Evolutionary conservation across 2,113 vertebrate species (phyloP), one percentile per base, ranked within the genome.

Genomic region (Hoplias malabaricus): DNA sequence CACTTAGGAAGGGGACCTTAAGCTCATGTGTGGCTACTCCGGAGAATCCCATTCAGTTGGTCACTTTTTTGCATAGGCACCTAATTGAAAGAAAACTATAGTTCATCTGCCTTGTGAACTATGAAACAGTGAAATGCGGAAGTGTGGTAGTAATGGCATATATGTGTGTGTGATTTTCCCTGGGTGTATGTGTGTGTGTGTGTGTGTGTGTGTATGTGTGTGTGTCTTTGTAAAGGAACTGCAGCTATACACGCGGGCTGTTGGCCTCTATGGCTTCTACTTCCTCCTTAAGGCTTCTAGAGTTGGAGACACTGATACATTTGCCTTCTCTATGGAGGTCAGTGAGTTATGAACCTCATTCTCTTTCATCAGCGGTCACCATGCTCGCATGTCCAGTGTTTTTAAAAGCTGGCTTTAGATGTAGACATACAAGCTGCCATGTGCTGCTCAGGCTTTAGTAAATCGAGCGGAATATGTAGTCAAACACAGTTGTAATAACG

Each of bases 231-330:
- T 38, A 23, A 6, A 84, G 79, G 73, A 83, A 31, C 34, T 62
- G 25, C 73, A 63, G 25, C 63, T 50, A 38, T 70, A 72, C 75
- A 80, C 61, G 19, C 73, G 69, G 42, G 46, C 75, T 25, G 62
- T 85, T 11, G 74, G 50, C 21, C 73, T 83, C 21, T 81, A 79
- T 34, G 84, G 79, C n/a, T 83, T 85, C 66, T 83, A 81, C 69
- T 83, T 83, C 74, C 68, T 81, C 40, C 73, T 83, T 6, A 72
- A 54, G 46, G 79, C 69, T 36, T 43, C 40, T 21, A 72, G 46
- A 36, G 34, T 73, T 8, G 56, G 48, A 21, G 16, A 78, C 25
- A 36, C 48, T 1, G 68, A 79, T 19, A 25, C 65, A 11, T 73
- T 81, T 43, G 46, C n/a, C 19, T 81, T 85, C 69, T 81, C 54